A percentile compares a stretch with the other conserved stretches of the same genome.
phyloP scores from a whole-genome alignment of 2,888 invertebrate genomes.

The Cancer borealis region DNA sequence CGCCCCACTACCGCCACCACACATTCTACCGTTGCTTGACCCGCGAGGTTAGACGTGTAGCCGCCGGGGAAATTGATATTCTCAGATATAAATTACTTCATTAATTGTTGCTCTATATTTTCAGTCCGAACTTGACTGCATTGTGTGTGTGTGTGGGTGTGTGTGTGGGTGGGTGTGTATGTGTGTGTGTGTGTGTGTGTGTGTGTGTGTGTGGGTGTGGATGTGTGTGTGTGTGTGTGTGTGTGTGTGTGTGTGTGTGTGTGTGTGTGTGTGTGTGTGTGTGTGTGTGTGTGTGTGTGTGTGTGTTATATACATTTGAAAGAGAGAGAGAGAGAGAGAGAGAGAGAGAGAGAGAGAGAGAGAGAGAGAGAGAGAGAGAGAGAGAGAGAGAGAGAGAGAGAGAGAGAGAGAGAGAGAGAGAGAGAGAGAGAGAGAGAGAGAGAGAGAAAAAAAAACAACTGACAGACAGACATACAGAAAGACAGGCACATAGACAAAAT shows the following conservation, averaged over 20 bases:
- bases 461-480: no score
- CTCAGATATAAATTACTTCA: conserved; percentile 38
- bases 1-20: neutral
- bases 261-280: conserved; percentile 37
- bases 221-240: neutral
- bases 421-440: conserved; percentile 47
- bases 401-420: conserved; percentile 48
- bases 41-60: conserved; percentile 33
- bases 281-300: conserved; percentile 32
- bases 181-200: conserved; percentile 16
- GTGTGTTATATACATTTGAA: no score
- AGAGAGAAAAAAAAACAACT: neutral
- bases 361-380: conserved; percentile 22
- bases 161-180: conserved; percentile 2
- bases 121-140: neutral
- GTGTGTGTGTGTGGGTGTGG: conserved; percentile 34
- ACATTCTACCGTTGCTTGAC: conserved; percentile 55
- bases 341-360: neutral
- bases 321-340: conserved; percentile 31
- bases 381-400: conserved; percentile 46
- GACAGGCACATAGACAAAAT: no score
- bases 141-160: conserved; percentile 20
- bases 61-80: conserved; percentile 48
- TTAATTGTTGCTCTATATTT: conserved; percentile 53
- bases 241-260: conserved; percentile 2